phyloP scores from a whole-genome alignment of 2,797 vertebrate species.

The Arrhamphus sclerolepis region DNA sequence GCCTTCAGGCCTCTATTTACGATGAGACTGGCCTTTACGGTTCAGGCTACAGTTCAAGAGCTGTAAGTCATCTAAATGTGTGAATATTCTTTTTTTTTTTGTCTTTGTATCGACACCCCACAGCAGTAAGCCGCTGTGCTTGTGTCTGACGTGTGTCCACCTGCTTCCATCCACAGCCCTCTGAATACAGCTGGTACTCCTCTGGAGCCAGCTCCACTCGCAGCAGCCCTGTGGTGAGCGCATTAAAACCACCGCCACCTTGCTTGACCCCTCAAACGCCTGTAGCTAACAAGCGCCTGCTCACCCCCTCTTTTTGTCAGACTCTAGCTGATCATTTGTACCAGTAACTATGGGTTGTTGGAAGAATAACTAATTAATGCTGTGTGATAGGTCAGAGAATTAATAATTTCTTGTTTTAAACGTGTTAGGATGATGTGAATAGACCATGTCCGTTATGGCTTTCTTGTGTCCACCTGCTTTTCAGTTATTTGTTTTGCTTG shows the following conservation, averaged over 20 bases:
- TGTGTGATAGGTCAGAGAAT: background rate
- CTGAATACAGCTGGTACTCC: conserved; percentile 92
- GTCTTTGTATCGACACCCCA: background rate
- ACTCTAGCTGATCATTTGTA: background rate
- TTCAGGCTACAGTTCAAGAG: conserved; percentile 81
- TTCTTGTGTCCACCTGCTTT: too few relatives aligned
- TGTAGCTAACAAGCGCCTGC: conserved; percentile 30
- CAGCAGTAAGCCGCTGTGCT: conserved; percentile 20
- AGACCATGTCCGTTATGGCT: too few relatives aligned
- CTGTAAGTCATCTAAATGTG: conserved; percentile 84
- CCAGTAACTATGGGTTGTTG: conserved; percentile 4
- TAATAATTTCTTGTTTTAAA: conserved; percentile 7
- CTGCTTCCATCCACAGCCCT: conserved; percentile 82
- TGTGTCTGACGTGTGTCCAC: conserved; percentile 25
- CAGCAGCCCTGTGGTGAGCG: conserved; percentile 94
- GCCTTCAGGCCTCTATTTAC: conserved; percentile 84
- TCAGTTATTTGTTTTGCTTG: too few relatives aligned
- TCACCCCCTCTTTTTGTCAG: background rate
- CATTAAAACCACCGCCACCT: conserved; percentile 39
- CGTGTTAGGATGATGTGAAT: too few relatives aligned
- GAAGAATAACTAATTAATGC: conserved; percentile 2
- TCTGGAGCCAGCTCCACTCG: conserved; percentile 89
- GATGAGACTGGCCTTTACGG: conserved; percentile 82
- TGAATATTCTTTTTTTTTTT: conserved; percentile 9
- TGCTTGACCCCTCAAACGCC: conserved; percentile 50